Evolutionary conservation across 1,140 invertebrate genomes (phyloP), one percentile per base, ranked within the genome.

Genomic region (Hesperophylax magnus): DNA sequence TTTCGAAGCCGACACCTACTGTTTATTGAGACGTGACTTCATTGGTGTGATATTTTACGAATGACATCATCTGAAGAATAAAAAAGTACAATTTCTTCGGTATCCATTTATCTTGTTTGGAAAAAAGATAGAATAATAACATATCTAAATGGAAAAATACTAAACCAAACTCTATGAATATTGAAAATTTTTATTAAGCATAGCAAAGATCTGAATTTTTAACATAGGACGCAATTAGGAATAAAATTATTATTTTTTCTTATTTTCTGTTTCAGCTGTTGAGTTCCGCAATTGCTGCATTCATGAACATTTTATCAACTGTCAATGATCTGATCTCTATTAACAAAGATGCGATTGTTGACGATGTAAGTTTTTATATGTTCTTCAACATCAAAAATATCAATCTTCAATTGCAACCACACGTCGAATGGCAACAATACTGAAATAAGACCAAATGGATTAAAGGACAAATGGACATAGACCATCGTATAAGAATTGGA

Each of bases 291-390:
- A 80, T 84, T 39, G 77, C 80, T 6, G 78, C 79, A 14, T 84
- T 84, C 54, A 78, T 81, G 18, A 80, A 80, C 22, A 84, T 84
- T 63, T 39, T 84, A 56, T 84, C 71, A 11, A 81, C 82, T 3
- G 82, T 84, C 5, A 80, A 72, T 67, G 60, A 56, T 27, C 65
- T 84, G 14, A 81, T 84, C 8, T 54, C 18, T 0, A 65, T 53
- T 53, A 79, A 75, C 20, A 65, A 81, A 61, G 14, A 77, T 18
- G 20, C 56, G 7, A 14, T 1, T 39, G n/a, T 22, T 11, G 31
- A 18, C 18, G n/a, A 67, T 34, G 82, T 83, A 65, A 79, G 81
- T 61, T 61, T 27, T 24, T 2, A 22, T 24, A 7, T 63, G 14
- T 6, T 31, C 2, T 63, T 15, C 31, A 24, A 63, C 0, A 56